Base-by-base conservation (phyloP, 2,797 vertebrate genomes). In the Enteromius anoplus region DNA sequence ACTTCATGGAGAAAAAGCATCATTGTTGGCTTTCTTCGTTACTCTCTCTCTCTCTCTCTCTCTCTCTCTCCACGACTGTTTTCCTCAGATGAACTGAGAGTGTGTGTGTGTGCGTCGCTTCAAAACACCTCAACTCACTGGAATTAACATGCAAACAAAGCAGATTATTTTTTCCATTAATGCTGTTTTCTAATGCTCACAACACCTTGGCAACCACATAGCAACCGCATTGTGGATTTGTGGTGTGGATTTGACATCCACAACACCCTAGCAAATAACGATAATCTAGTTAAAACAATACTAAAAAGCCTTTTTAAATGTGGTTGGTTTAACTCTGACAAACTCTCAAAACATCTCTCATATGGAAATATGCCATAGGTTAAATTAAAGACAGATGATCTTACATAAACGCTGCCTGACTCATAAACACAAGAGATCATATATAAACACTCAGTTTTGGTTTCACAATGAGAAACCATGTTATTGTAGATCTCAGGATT, bases 1-100 rank as follows among this genome's bases (percentile, higher is more conserved):
- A 87, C 45, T 82, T 58, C 84, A 82, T 86, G 85, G 90, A 91
- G 87, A 92, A 91, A 90, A 77, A 80, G 75, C 76, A 64, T 55
- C 68, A 89, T 91, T 91, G 89, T 91, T 88, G 75, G 58, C 82
- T 62, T 17, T 45, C 55, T 55, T 64, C 69, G 23, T 29, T 32
- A 37, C 8, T 26, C 64, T 40, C 8, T 42, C 40, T 10, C 42
- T 34, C 65, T 45, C 26, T 26, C 26, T 26, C 26, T 26, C 51
- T 45, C 65, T 45, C 51, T 68, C 21, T 60, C 73, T 23, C 47
- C 5, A 17, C 10, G 19, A 11, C 17, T 34, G 10, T 73, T 19
- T 73, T 37, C 66, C 53, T 42, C 51, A 19, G 23, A 26, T 58
- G 21, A 40, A 42, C 53, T 40, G 72, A 9, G 34, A 26, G 26